Evolutionary conservation across 2,888 invertebrate genomes (phyloP).

Genomic region (Rhamphomyia laevipes): DNA sequence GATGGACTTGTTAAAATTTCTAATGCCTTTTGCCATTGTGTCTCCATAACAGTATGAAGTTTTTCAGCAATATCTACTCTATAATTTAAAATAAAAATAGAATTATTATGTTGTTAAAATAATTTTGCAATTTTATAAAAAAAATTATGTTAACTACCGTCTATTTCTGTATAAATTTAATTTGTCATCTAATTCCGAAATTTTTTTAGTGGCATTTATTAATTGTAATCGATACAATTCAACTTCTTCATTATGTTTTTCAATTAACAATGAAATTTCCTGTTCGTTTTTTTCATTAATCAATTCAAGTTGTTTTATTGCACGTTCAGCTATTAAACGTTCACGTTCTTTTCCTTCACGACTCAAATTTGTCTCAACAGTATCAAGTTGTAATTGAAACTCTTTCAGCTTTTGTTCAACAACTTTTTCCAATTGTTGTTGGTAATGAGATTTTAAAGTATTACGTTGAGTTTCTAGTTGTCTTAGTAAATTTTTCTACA

Average conservation of each 20-base stretch:
- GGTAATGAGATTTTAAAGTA: slow-evolving; percentile 63
- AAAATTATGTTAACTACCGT: slow-evolving; percentile 19
- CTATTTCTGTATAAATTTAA: slow-evolving; percentile 32
- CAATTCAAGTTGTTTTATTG: slow-evolving; percentile 58
- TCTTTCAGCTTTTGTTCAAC: slow-evolving; percentile 65
- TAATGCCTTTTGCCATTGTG: slow-evolving; percentile 68
- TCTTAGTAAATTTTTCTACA: slow-evolving; percentile 40
- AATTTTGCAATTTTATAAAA: not conserved
- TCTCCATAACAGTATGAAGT: slow-evolving; percentile 66
- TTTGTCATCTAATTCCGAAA: slow-evolving; percentile 51
- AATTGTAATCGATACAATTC: slow-evolving; percentile 59
- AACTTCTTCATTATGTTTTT: slow-evolving; percentile 67
- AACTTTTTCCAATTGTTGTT: slow-evolving; percentile 67
- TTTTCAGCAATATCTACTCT: slow-evolving; percentile 61
- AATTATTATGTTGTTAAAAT: not conserved
- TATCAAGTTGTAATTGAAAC: slow-evolving; percentile 62
- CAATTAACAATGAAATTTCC: slow-evolving; percentile 64
- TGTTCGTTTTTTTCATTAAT: slow-evolving; percentile 60
- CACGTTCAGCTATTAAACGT: slow-evolving; percentile 53
- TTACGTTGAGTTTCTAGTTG: slow-evolving; percentile 50
- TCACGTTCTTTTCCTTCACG: slow-evolving; percentile 53
- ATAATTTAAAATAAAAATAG: slow-evolving; percentile 19
- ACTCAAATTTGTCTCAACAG: slow-evolving; percentile 52
- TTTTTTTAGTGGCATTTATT: slow-evolving; percentile 55
- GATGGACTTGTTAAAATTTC: slow-evolving; percentile 47